Evolutionary conservation across 2,113 vertebrate genomes (phyloP).

Genomic region (Callospermophilus lateralis): DNA sequence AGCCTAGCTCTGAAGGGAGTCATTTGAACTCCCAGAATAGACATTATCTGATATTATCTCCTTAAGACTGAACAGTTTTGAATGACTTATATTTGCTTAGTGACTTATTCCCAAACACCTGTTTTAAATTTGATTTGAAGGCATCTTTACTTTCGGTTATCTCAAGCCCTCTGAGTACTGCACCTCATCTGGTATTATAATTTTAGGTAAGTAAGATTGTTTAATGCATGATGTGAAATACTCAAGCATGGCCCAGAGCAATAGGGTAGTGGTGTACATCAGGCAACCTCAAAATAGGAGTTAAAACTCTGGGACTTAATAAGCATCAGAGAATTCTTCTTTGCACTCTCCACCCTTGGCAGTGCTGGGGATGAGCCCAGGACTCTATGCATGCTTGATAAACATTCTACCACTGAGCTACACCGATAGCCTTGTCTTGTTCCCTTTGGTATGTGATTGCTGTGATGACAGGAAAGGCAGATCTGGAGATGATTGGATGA

Average conservation of each 20-base stretch:
- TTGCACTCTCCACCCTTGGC: background rate
- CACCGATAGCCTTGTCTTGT: background rate
- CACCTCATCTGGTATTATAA: background rate
- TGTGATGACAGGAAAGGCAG: background rate
- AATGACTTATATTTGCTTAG: conserved; percentile 1
- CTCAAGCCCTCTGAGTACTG: background rate
- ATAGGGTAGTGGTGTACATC: background rate
- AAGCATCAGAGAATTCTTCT: background rate
- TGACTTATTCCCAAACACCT: conserved; percentile 2
- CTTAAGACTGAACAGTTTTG: background rate
- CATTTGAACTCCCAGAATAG: background rate
- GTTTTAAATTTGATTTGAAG: background rate
- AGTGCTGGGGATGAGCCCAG: background rate
- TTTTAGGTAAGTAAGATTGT: background rate
- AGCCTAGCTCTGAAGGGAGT: no score
- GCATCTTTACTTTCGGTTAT: background rate
- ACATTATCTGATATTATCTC: background rate
- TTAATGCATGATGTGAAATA: background rate
- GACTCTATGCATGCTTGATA: background rate
- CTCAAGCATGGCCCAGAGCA: background rate
- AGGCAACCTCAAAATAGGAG: background rate
- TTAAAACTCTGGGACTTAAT: background rate
- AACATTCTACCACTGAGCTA: background rate
- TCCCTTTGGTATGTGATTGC: background rate
- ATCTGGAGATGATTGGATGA: background rate